Base-by-base conservation (phyloP, 2,113 vertebrate genomes). In the Rhinichthys klamathensis region DNA sequence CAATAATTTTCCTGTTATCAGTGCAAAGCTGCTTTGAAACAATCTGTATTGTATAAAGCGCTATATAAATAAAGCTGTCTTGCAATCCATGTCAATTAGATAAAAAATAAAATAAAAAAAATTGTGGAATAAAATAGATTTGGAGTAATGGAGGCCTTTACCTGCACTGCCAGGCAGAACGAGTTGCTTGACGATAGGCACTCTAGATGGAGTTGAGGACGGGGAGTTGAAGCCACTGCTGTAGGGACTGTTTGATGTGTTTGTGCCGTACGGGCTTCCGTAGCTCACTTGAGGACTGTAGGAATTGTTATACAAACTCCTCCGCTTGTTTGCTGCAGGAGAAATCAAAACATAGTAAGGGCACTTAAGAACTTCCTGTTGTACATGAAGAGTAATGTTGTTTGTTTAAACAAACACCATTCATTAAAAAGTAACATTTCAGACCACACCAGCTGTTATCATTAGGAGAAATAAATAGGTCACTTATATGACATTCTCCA, bases 221-320 rank as follows among this genome's bases (percentile, higher is more conserved):
- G 98, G 97, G 80, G 98, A 99, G 92, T 96, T 98, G 91, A 98
- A 98, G 88, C 96, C 97, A 83, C 97, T 99, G 93, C 95, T 97
- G 87, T 97, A 98, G 2, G 98, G 97, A 76, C 98, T 99, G 91
- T 94, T 95, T 81, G 95, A 95, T 9, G 97, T 91, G 86, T 96
- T 98, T 84, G 97, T 96, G 91, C 97, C 97, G 46, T 97, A 98
- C 1, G 97, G 95, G 89, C 96, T 97, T 3, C 96, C 86, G 0
- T 97, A 98, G 90, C 93, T 92, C 92, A 94, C 80, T 0, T 96
- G 95, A 0, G 95, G 94, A 85, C 92, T 96, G 93, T 97, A 98
- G 23, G 96, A 95, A 77, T 94, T 97, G 89, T 95, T 96, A 87
- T 98, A 99, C 73, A 99, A 93, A 93, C 95, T 98, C 90, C 97